Conservation (phyloP, 1,140 invertebrate species). For the Bombyx mori region DNA sequence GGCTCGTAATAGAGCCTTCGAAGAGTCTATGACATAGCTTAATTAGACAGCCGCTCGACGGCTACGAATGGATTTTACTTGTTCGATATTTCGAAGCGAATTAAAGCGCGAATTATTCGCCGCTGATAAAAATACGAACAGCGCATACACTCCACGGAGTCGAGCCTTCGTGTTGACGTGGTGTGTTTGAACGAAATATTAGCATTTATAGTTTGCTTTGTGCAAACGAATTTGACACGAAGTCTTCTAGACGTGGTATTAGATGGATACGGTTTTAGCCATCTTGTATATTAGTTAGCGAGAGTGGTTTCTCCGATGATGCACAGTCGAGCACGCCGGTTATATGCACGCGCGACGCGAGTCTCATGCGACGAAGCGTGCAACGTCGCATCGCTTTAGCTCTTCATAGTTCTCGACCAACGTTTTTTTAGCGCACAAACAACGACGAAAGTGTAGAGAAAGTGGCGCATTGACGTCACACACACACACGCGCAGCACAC, state of each 20-base stretch:
- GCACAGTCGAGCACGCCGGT: slow-evolving; percentile 5
- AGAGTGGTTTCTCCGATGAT: slow-evolving; percentile 1
- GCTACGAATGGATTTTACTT: slow-evolving; percentile 68
- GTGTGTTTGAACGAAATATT: slow-evolving; percentile 22
- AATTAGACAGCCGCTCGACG: slow-evolving; percentile 67
- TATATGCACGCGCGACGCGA: slow-evolving; percentile 13
- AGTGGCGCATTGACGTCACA: slow-evolving; percentile 65
- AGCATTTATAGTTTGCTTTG: slow-evolving; percentile 7
- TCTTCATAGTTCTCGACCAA: slow-evolving; percentile 44
- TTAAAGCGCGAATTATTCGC: slow-evolving; percentile 31
- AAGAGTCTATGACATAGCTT: slow-evolving; percentile 70
- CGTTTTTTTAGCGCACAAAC: slow-evolving; percentile 60
- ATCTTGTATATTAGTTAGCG: no score
- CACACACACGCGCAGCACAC: slow-evolving; percentile 53
- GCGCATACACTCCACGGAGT: slow-evolving; percentile 11
- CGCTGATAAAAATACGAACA: slow-evolving; percentile 15
- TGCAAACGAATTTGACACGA: neutral
- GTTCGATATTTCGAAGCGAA: slow-evolving; percentile 48
- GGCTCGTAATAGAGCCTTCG: slow-evolving; percentile 68
- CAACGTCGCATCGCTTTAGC: slow-evolving; percentile 57
- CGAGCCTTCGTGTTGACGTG: slow-evolving; percentile 13
- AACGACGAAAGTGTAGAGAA: slow-evolving; percentile 69
- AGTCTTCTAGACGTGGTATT: slow-evolving; percentile 2
- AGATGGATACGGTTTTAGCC: slow-evolving; percentile 12
- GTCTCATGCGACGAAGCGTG: slow-evolving; percentile 41